Conservation (phyloP, 2,888 invertebrate genomes). For the Eupithecia inturbata region DNA sequence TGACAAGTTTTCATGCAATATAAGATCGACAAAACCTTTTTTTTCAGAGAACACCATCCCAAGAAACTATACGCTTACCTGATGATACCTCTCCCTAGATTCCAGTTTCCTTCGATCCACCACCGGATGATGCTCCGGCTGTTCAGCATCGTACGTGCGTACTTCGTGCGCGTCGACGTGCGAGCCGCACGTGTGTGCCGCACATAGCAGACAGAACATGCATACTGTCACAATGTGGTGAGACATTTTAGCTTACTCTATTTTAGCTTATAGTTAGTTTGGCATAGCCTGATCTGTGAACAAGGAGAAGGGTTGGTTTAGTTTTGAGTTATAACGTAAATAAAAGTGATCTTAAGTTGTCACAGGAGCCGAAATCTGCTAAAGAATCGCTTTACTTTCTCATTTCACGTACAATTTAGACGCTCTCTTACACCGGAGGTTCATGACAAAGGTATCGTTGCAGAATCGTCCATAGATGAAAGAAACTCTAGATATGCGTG, state of each 20-base stretch:
- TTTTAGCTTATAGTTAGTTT: constrained; percentile 54
- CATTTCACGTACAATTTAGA: no score
- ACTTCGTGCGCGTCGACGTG: constrained; percentile 82
- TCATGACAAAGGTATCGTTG: no score
- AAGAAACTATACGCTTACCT: not conserved
- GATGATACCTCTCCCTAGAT: constrained; percentile 57
- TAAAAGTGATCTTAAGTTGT: no score
- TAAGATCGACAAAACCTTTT: no score
- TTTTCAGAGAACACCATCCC: no score
- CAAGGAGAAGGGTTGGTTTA: constrained; percentile 43
- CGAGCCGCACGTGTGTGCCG: constrained; percentile 90
- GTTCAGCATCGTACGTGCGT: constrained; percentile 54
- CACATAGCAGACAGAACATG: constrained; percentile 91
- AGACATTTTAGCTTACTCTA: constrained; percentile 66
- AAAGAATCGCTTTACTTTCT: no score
- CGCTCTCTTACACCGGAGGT: no score
- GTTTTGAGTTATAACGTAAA: not conserved
- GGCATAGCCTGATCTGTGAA: constrained; percentile 53
- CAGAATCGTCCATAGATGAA: no score
- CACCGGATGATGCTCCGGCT: constrained; percentile 55
- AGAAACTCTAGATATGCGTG: no score
- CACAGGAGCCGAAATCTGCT: no score
- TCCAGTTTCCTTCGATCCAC: constrained; percentile 57
- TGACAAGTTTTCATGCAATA: no score
- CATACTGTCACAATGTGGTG: constrained; percentile 90